Percentiles rank a stretch among this genome's conserved stretches.
Evolutionary conservation across 2,113 vertebrate species (phyloP).

Genomic region (Equus quagga): DNA sequence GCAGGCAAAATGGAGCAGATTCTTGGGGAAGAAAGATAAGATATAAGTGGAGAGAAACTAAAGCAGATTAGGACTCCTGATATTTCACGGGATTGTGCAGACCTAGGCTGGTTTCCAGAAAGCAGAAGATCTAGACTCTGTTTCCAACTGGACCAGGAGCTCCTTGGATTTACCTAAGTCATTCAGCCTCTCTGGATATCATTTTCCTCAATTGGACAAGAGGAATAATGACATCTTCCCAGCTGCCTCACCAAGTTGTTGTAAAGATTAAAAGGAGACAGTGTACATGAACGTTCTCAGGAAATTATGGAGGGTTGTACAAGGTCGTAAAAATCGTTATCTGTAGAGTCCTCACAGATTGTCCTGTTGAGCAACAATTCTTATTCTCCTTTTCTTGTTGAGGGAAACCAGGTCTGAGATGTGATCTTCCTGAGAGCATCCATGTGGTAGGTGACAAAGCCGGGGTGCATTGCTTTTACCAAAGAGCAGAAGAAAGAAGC

Average conservation of each 20-base stretch:
- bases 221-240: not conserved
- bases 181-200: not conserved
- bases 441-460: not conserved
- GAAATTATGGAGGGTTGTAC: not conserved
- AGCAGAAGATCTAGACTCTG: not conserved
- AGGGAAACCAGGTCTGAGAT: not conserved
- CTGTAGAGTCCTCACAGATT: not conserved
- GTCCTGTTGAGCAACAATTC: not conserved
- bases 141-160: not conserved
- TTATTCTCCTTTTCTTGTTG: not conserved
- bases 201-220: not conserved
- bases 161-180: not conserved
- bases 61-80: not conserved
- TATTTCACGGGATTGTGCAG: not conserved
- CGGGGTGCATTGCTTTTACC: not conserved
- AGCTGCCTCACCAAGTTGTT: not conserved
- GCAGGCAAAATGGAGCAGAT: not conserved
- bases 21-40: not conserved
- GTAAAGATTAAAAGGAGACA: not conserved
- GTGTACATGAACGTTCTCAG: not conserved
- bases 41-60: not conserved
- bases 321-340: not conserved
- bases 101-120: not conserved
- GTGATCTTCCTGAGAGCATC: not conserved
- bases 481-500: not conserved